Evolutionary conservation across 2,797 vertebrate species (phyloP), one percentile per base, ranked within the genome.

Genomic region (Coranthus polyacanthus): DNA sequence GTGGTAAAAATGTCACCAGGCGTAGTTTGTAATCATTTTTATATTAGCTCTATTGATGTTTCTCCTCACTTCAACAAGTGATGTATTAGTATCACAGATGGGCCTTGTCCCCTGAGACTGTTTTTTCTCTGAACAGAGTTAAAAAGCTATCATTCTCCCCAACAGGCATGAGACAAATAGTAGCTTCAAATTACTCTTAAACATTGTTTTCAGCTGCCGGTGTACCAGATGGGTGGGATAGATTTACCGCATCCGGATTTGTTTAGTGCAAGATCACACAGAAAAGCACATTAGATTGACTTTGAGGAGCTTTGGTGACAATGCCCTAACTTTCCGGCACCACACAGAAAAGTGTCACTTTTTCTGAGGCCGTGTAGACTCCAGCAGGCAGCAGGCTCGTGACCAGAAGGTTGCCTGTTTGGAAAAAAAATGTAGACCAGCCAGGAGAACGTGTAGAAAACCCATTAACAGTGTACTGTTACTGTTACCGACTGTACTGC

Each of bases 31-130:
- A 88, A 91, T 92, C 85, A 90, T 91, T 90, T 92, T 87, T 84
- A 83, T 89, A 88, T 92, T 85, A 88, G 74, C 67, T 55, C 57
- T 88, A 91, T 92, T 86, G 91, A 91, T 88, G 88, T 90, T 88
- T 77, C 74, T 68, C 71, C 82, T 82, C 76, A 82, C 83, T 85
- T 81, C 87, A 86, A 89, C 88, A 88, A 88, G 85, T 86, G 81
- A 91, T 88, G 70, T 87, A 88, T 92, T 88, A 82, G 78, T 83
- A 75, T 62, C 79, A 72, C 66, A 83, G 85, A 90, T 73, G 72
- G 72, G 68, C 74, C 44, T 39, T 58, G 26, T 61, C 73, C 75
- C 86, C 68, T 13, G 84, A 81, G 88, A 78, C 71, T 52, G 67
- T 75, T 78, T 76, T 57, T 26, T 26, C 24, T 67, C 77, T 64